Conservation (phyloP, 2,113 vertebrate species). For the Bombycilla garrulus region DNA sequence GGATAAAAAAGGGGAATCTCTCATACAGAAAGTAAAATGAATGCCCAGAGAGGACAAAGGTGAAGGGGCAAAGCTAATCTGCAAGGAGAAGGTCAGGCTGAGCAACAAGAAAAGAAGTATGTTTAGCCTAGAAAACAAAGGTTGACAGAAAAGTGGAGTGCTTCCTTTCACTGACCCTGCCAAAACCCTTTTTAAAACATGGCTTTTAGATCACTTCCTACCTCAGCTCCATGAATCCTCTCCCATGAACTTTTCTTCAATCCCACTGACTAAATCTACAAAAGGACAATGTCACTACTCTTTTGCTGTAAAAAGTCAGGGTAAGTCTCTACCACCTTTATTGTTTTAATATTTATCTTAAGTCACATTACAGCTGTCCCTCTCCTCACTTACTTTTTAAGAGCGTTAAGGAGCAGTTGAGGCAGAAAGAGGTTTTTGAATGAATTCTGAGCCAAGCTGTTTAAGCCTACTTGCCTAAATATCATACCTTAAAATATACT, state of each 20-base stretch:
- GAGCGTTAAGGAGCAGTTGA: not conserved
- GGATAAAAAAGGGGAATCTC: not conserved
- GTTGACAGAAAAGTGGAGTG: slow-evolving; percentile 44
- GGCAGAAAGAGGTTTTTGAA: not conserved
- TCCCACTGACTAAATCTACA: not conserved
- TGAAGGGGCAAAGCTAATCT: slow-evolving; percentile 52
- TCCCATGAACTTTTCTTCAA: not conserved
- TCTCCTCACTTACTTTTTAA: not conserved
- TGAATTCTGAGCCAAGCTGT: not conserved
- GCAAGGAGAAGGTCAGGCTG: slow-evolving; percentile 42
- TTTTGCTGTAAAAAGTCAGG: not conserved
- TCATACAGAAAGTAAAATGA: slow-evolving; percentile 3
- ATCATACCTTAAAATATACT: not conserved
- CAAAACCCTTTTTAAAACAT: slow-evolving; percentile 5
- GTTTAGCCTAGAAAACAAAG: slow-evolving; percentile 53
- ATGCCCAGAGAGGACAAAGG: slow-evolving; percentile 13
- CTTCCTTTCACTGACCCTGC: not conserved
- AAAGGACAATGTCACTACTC: not conserved
- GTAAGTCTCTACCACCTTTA: not conserved
- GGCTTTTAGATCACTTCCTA: slow-evolving; percentile 33
- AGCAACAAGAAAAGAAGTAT: slow-evolving; percentile 20
- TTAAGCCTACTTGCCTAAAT: not conserved
- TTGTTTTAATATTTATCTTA: not conserved
- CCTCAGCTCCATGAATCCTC: not conserved
- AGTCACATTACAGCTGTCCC: not conserved